These are phyloP conservation scores for Scaptomyza polygonia DNA, from an alignment of 2,888 invertebrate species.

Conservation along the genomic window DNA sequence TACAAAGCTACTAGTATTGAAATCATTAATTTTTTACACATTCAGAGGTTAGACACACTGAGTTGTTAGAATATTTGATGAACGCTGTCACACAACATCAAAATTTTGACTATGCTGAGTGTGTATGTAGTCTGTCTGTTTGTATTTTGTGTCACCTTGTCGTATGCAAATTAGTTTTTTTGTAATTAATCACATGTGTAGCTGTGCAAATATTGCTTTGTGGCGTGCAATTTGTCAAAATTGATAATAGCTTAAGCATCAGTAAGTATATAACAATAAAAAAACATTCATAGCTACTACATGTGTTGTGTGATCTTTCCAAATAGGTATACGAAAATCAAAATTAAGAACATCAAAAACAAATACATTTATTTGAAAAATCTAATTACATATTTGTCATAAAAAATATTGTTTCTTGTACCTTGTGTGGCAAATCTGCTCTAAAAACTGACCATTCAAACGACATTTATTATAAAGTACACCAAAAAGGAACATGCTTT, in stretches of 20 bases:
- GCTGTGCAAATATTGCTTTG: slow-evolving; percentile 36
- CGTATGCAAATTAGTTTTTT: slow-evolving; percentile 39
- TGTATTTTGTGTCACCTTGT: slow-evolving; percentile 6
- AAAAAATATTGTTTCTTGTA: neutral
- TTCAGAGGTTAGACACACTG: slow-evolving; percentile 53
- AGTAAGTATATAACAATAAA: slow-evolving; percentile 11
- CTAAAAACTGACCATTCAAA: no score
- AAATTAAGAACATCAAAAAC: no score
- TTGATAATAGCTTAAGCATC: slow-evolving; percentile 20
- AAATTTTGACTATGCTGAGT: slow-evolving; percentile 3
- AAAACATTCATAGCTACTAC: slow-evolving; percentile 13
- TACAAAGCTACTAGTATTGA: slow-evolving; percentile 39
- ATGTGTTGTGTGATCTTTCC: neutral
- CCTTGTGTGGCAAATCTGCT: neutral
- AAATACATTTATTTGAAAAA: no score
- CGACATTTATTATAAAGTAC: no score
- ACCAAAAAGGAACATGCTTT: neutral
- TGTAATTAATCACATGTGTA: slow-evolving; percentile 30
- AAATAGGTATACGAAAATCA: no score
- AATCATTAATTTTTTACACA: slow-evolving; percentile 44
- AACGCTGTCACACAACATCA: slow-evolving; percentile 25
- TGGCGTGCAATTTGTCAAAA: slow-evolving; percentile 39
- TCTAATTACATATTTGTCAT: no score
- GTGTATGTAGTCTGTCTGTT: slow-evolving; percentile 22
- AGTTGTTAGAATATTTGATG: slow-evolving; percentile 36